Percentiles rank a stretch among this genome's conserved stretches.
Conservation (phyloP, 2,113 vertebrate genomes). For the Apaloderma vittatum region DNA sequence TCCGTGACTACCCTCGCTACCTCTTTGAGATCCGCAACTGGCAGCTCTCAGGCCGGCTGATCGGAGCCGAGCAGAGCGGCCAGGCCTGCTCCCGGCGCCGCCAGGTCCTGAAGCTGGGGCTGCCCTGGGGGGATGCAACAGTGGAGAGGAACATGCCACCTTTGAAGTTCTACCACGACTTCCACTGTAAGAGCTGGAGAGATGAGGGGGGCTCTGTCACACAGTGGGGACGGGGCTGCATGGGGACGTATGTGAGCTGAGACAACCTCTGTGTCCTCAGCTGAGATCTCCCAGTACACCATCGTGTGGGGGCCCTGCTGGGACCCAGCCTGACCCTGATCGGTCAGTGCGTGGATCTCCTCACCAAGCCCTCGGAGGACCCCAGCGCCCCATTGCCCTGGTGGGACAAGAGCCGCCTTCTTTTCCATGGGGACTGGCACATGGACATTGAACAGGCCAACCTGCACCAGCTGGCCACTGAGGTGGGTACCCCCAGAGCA, state of each 20-base stretch:
- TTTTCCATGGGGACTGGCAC: conserved; percentile 91
- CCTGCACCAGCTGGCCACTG: conserved; percentile 94
- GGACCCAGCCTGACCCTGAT: conserved; percentile 97
- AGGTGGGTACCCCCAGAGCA: conserved; percentile 77
- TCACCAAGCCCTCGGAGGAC: conserved; percentile 93
- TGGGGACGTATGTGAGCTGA: background rate
- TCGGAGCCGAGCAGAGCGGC: conserved; percentile 92
- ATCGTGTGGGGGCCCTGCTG: conserved; percentile 98
- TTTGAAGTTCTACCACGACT: conserved; percentile 96
- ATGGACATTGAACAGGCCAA: conserved; percentile 97
- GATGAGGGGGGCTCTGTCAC: background rate
- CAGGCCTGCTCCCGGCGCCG: conserved; percentile 88
- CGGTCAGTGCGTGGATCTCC: conserved; percentile 93
- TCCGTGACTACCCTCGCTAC: conserved; percentile 96
- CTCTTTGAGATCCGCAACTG: conserved; percentile 97
- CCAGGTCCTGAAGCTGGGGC: conserved; percentile 87
- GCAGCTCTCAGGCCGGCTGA: conserved; percentile 89
- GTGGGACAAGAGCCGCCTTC: conserved; percentile 98
- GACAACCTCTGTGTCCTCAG: conserved; percentile 67
- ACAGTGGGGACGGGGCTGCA: fast-evolving
- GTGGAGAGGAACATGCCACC: conserved; percentile 95
- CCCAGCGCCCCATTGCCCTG: conserved; percentile 91
- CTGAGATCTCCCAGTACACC: conserved; percentile 93
- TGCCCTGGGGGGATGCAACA: conserved; percentile 89
- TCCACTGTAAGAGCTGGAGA: conserved; percentile 87